A percentile compares a stretch with the other conserved stretches of the same genome.
These are phyloP conservation scores for Thelaira solivaga DNA, from an alignment of 2,888 invertebrate species.

Conservation along the genomic window DNA sequence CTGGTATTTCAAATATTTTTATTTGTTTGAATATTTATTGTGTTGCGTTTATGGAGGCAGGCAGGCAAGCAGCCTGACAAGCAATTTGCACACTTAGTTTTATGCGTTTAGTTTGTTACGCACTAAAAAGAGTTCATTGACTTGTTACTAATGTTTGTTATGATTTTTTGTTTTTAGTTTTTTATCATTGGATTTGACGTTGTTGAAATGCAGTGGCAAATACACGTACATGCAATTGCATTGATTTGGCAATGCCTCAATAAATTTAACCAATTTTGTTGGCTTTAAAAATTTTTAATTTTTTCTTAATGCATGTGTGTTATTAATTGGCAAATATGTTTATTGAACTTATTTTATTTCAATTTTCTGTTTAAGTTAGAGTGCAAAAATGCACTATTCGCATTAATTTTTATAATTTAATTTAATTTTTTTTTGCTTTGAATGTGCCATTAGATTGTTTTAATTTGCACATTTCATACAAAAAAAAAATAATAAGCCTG, in stretches of 20 bases:
- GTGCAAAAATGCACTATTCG: not conserved
- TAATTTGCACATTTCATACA: not conserved
- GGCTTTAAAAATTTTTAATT: not conserved
- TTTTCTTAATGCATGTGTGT: constrained; percentile 11
- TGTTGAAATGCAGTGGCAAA: constrained; percentile 3
- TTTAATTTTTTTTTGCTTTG: not conserved
- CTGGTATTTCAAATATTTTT: not conserved
- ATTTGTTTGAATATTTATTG: not conserved
- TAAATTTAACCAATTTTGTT: constrained; percentile 32
- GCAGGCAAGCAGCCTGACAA: constrained; percentile 22
- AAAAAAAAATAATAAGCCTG: constrained; percentile 1
- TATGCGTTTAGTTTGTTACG: constrained; percentile 44
- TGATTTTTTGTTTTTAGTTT: constrained; percentile 11
- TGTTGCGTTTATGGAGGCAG: constrained; percentile 28
- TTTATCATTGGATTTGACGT: constrained; percentile 30
- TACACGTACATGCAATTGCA: constrained; percentile 13
- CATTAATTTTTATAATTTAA: no score
- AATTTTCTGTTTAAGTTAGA: constrained; percentile 16
- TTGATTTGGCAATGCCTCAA: constrained; percentile 55
- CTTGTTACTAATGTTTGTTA: constrained; percentile 23
- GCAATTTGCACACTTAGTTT: constrained; percentile 40
- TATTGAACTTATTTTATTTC: constrained; percentile 24
- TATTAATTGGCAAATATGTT: constrained; percentile 36
- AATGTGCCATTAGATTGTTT: not conserved
- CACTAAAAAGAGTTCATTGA: constrained; percentile 56